phyloP scores from a whole-genome alignment of 2,888 invertebrate species.

The Trachelus tabidus region DNA sequence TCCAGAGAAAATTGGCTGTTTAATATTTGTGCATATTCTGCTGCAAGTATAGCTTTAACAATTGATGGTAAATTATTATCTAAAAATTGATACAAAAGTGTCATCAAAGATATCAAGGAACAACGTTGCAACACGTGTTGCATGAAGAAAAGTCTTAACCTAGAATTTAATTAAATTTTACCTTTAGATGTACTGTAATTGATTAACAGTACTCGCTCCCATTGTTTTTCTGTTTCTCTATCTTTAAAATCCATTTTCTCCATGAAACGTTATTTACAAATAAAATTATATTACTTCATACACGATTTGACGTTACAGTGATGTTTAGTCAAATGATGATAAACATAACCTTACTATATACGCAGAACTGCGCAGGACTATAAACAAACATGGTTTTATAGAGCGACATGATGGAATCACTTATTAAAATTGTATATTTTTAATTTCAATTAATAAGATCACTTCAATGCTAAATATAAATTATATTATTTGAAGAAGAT shows the following conservation, averaged over 20 bases:
- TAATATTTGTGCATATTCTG: slow-evolving; percentile 24
- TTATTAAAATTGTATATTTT: neutral
- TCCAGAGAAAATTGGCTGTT: slow-evolving; percentile 20
- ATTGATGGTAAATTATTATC: neutral
- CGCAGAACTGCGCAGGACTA: neutral
- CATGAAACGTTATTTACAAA: neutral
- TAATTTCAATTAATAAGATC: slow-evolving; percentile 11
- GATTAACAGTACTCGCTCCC: neutral
- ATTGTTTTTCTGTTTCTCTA: neutral
- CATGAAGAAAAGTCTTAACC: neutral
- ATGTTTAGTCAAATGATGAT: neutral
- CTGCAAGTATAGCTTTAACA: slow-evolving; percentile 1
- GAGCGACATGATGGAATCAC: neutral
- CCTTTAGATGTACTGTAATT: neutral
- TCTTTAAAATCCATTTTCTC: neutral
- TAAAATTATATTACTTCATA: neutral
- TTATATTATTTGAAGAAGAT: neutral
- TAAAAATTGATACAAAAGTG: neutral
- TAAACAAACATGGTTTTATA: neutral
- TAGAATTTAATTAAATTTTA: neutral
- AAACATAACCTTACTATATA: neutral
- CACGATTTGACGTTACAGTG: neutral
- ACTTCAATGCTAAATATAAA: slow-evolving; percentile 4
- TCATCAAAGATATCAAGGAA: neutral
- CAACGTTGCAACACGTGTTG: neutral